phyloP scores from a whole-genome alignment of 2,888 invertebrate genomes.

The Dugesia japonica region DNA sequence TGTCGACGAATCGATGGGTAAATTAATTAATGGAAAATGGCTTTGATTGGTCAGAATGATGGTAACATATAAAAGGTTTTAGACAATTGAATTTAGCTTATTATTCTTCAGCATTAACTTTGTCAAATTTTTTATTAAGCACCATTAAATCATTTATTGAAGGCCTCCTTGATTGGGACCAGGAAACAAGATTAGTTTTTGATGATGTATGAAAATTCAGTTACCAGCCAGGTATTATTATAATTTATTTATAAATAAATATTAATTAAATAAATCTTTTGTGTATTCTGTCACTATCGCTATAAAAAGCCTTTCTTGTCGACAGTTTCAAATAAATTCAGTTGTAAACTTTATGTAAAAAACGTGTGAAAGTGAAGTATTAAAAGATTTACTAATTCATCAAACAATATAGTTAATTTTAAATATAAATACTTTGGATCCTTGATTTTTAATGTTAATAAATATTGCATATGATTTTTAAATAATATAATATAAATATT shows the following conservation, averaged over 20 bases:
- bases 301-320: too few relatives aligned
- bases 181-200: constrained; percentile 10
- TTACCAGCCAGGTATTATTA: not conserved
- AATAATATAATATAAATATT: too few relatives aligned
- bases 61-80: constrained; percentile 13
- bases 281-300: too few relatives aligned
- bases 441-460: too few relatives aligned
- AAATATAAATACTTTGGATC: too few relatives aligned
- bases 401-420: too few relatives aligned
- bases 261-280: constrained; percentile 4
- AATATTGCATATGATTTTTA: too few relatives aligned
- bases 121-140: constrained; percentile 16
- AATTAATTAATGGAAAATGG: constrained; percentile 13
- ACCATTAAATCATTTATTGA: constrained; percentile 20
- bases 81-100: constrained; percentile 20
- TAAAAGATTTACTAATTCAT: too few relatives aligned
- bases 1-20: constrained; percentile 4
- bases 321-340: too few relatives aligned
- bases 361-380: too few relatives aligned
- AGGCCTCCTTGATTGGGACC: constrained; percentile 13
- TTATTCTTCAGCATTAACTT: constrained; percentile 14
- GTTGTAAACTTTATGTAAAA: too few relatives aligned
- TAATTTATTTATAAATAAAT: not conserved
- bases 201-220: constrained; percentile 9
- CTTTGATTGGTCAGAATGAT: constrained; percentile 20